These are phyloP conservation scores for Lagocephalus sceleratus DNA, from an alignment of 2,797 vertebrate genomes.

Conservation along the genomic window DNA sequence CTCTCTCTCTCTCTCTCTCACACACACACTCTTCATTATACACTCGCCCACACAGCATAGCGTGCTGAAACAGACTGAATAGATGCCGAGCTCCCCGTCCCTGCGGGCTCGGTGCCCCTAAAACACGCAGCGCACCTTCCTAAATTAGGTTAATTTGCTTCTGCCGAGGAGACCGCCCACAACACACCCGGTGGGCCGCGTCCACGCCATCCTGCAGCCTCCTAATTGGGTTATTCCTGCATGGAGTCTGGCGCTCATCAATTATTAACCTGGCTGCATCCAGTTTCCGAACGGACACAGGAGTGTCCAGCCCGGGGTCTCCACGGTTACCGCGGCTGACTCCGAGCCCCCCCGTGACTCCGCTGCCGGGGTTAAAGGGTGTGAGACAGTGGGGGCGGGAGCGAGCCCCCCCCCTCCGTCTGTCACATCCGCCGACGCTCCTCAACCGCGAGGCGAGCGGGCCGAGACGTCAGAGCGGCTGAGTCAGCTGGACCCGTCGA, in stretches of 20 bases:
- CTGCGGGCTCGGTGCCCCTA: constrained; percentile 63
- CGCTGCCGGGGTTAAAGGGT: too few species aligned
- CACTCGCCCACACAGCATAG: constrained; percentile 73
- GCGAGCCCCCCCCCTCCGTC: too few species aligned
- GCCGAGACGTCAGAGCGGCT: too few species aligned
- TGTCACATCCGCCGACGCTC: too few species aligned
- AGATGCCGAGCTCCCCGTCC: constrained; percentile 64
- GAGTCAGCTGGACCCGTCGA: too few species aligned
- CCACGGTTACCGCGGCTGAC: too few species aligned
- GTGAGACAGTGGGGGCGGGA: constrained; percentile 7
- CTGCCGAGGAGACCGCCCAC: constrained; percentile 37
- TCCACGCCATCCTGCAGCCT: constrained; percentile 19
- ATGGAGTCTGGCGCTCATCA: constrained; percentile 13
- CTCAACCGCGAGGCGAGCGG: too few species aligned
- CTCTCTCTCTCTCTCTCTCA: constrained; percentile 23
- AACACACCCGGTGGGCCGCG: constrained; percentile 29
- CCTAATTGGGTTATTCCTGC: constrained; percentile 23
- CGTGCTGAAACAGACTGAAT: constrained; percentile 73
- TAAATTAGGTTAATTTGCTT: constrained; percentile 68
- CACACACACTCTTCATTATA: constrained; percentile 66
- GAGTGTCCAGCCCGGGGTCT: too few species aligned
- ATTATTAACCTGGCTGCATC: constrained; percentile 21
- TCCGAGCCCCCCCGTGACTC: too few species aligned
- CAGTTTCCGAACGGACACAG: too few species aligned
- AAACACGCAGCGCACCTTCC: constrained; percentile 67